Conservation (phyloP, 2,113 vertebrate genomes). For the Pavo muticus region DNA sequence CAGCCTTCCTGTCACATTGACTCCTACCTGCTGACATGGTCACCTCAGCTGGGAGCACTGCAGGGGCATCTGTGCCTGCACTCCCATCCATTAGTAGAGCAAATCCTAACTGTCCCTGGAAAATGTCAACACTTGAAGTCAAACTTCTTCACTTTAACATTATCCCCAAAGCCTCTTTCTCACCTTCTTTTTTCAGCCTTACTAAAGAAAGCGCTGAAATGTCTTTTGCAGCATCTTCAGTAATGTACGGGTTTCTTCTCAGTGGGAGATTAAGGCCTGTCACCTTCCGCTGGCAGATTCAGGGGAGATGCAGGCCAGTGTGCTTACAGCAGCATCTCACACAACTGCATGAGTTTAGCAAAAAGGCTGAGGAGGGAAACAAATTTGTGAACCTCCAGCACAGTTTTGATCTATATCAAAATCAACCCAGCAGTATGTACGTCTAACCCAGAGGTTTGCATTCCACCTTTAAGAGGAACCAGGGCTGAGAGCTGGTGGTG, state of each 20-base stretch:
- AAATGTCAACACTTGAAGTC: background rate
- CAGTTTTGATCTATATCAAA: background rate
- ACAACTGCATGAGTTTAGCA: background rate
- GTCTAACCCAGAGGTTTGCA: background rate
- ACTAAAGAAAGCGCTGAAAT: background rate
- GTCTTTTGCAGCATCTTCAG: background rate
- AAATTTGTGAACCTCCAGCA: background rate
- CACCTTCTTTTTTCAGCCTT: background rate
- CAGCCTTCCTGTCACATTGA: background rate
- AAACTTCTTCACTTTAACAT: background rate
- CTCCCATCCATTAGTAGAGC: background rate
- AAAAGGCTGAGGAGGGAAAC: background rate
- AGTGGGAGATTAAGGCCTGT: background rate
- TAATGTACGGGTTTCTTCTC: background rate
- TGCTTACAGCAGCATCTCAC: background rate
- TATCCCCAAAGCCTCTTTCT: slow-evolving; percentile 7
- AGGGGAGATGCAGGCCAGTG: background rate
- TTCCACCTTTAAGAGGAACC: background rate
- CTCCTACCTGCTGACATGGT: background rate
- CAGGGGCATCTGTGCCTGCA: background rate
- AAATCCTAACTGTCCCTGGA: background rate
- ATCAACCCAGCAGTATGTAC: background rate
- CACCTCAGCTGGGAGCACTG: background rate
- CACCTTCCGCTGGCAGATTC: background rate
- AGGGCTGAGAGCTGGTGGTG: background rate